Percentiles rank a stretch among this genome's conserved stretches.
Conservation (phyloP, 92 coral and sea anemone species). For the Actinostola sp. region DNA sequence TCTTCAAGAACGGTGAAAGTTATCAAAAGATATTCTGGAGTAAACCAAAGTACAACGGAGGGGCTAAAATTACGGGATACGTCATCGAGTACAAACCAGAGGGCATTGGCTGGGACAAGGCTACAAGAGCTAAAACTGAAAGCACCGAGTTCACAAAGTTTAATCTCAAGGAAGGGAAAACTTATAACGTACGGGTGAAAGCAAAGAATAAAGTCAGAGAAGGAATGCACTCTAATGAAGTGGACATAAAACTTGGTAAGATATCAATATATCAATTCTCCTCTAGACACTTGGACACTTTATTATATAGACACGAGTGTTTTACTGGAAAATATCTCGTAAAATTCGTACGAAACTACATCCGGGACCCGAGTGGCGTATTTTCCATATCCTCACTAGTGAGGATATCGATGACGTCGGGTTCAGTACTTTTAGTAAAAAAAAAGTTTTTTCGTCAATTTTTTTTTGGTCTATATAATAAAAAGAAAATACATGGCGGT, state of each 20-base stretch:
- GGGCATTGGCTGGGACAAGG: slow-evolving; percentile 55
- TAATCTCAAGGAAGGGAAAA: slow-evolving; percentile 41
- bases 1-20: slow-evolving; percentile 29
- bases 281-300: too few species aligned
- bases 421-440: too few species aligned
- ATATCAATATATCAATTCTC: too few species aligned
- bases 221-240: slow-evolving; percentile 53
- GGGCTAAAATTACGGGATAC: slow-evolving; percentile 37
- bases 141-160: slow-evolving; percentile 9
- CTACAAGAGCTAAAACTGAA: slow-evolving; percentile 28
- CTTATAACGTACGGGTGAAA: slow-evolving; percentile 43
- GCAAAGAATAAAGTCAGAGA: slow-evolving; percentile 62
- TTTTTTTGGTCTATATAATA: too few species aligned
- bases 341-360: too few species aligned
- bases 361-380: too few species aligned
- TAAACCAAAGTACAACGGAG: slow-evolving; percentile 51
- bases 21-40: slow-evolving; percentile 45
- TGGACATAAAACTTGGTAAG: slow-evolving; percentile 47
- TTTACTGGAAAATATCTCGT: too few species aligned
- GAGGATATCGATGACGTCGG: too few species aligned
- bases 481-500: too few species aligned
- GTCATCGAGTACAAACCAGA: slow-evolving; percentile 43
- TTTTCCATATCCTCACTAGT: too few species aligned
- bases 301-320: too few species aligned
- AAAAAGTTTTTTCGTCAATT: too few species aligned